Conservation (phyloP, 2,888 invertebrate species). For the Parnassius smintheus region DNA sequence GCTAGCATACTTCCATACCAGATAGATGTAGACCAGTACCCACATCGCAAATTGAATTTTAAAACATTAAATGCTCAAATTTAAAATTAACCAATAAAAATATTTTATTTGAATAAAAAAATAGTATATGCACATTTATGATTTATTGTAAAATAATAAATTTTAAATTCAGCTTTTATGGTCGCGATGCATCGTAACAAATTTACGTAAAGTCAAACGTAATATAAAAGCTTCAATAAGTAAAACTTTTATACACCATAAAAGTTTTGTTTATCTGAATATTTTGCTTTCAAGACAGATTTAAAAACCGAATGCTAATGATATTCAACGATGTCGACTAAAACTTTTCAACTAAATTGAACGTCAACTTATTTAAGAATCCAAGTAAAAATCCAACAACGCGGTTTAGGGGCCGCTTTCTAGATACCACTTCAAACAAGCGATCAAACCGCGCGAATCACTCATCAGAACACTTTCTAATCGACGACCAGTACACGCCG, state of each 20-base stretch:
- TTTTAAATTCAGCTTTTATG: too few relatives aligned
- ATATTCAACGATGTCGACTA: too few relatives aligned
- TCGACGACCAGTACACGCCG: constrained; percentile 58
- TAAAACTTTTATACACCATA: too few relatives aligned
- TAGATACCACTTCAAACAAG: constrained; percentile 64
- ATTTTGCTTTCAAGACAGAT: too few relatives aligned
- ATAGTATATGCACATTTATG: not conserved
- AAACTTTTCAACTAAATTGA: not conserved
- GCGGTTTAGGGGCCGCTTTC: constrained; percentile 67
- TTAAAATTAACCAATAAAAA: not conserved
- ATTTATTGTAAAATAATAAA: too few relatives aligned
- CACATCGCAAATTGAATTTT: constrained; percentile 28
- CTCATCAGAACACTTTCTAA: constrained; percentile 79
- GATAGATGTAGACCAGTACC: constrained; percentile 39
- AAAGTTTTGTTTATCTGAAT: too few relatives aligned
- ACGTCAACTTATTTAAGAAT: constrained; percentile 30
- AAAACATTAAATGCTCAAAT: constrained; percentile 28
- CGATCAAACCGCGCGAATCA: constrained; percentile 74
- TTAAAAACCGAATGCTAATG: too few relatives aligned
- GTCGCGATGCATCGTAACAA: too few relatives aligned
- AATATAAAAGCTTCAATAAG: too few relatives aligned
- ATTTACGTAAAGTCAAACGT: too few relatives aligned
- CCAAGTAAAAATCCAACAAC: constrained; percentile 59
- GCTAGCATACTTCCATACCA: constrained; percentile 60
- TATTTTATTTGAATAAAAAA: not conserved